Evolutionary conservation across 1,140 invertebrate genomes (phyloP).

Genomic region (Trichoplusia ni): DNA sequence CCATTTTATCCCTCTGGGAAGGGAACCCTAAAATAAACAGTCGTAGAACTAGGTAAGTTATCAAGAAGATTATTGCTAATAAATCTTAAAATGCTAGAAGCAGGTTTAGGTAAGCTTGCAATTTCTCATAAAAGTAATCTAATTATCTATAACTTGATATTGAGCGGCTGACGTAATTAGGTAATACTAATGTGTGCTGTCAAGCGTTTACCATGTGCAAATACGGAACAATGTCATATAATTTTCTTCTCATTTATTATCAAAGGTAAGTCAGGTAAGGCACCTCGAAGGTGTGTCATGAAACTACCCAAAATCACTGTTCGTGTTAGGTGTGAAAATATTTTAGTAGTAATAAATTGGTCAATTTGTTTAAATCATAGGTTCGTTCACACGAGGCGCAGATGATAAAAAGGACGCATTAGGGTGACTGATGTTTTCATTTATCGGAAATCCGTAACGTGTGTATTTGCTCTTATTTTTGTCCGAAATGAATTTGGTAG

Average conservation of each 20-base stretch:
- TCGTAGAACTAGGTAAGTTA: too few species aligned
- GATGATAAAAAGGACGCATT: conserved; percentile 25
- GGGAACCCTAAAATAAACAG: too few species aligned
- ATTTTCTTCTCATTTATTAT: conserved; percentile 7
- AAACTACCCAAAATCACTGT: conserved; percentile 1
- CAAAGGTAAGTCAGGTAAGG: neutral
- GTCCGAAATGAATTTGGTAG: neutral
- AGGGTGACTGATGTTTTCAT: conserved; percentile 29
- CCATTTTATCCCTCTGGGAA: too few species aligned
- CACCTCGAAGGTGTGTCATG: neutral
- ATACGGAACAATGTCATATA: neutral
- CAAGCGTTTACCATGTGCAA: neutral
- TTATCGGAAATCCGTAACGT: conserved; percentile 25
- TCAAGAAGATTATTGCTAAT: too few species aligned
- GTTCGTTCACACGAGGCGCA: conserved; percentile 21
- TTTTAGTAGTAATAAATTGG: conserved; percentile 21
- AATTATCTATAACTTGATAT: too few species aligned
- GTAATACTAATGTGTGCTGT: neutral
- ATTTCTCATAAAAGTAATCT: too few species aligned
- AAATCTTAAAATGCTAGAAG: too few species aligned
- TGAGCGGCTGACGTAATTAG: neutral
- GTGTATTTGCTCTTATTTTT: conserved; percentile 11
- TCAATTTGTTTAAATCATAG: conserved; percentile 24
- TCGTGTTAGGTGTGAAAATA: conserved; percentile 21
- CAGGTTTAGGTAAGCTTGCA: too few species aligned